Percentiles rank a stretch among this genome's conserved stretches.
These are phyloP conservation scores for Cyphomyrmex costatus DNA, from an alignment of 1,140 invertebrate genomes.

Conservation along the genomic window DNA sequence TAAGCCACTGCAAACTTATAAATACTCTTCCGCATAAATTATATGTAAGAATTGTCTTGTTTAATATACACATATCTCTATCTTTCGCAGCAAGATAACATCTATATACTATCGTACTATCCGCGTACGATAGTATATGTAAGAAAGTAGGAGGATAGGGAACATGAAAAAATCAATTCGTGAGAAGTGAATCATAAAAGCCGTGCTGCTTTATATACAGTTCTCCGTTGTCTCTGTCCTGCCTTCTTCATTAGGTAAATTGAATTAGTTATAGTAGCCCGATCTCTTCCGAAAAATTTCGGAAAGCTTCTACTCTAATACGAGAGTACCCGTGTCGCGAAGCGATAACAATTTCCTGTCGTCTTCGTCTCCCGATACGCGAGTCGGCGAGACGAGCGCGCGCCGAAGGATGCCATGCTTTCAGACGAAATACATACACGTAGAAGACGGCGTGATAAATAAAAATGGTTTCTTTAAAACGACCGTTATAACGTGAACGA, in stretches of 20 bases:
- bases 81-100: neutral
- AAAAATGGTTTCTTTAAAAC: constrained; percentile 71
- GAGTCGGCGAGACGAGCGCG: constrained; percentile 5
- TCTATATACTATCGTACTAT: neutral
- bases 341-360: constrained; percentile 74
- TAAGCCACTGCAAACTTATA: neutral
- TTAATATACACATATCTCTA: neutral
- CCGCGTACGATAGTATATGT: neutral
- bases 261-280: constrained; percentile 61
- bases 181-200: constrained; percentile 69
- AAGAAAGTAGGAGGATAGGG: neutral
- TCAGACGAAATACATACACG: constrained; percentile 49
- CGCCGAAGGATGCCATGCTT: constrained; percentile 43
- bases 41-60: neutral
- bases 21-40: constrained; percentile 8
- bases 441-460: constrained; percentile 61
- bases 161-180: constrained; percentile 65
- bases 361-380: constrained; percentile 64
- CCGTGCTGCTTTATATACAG: constrained; percentile 60
- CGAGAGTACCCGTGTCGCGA: constrained; percentile 63
- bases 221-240: neutral
- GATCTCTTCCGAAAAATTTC: constrained; percentile 73
- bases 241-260: constrained; percentile 77
- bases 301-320: constrained; percentile 77
- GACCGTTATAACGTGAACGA: constrained; percentile 23